These are phyloP conservation scores for Epistrophe eligans DNA, from an alignment of 2,888 invertebrate genomes.

Conservation along the genomic window DNA sequence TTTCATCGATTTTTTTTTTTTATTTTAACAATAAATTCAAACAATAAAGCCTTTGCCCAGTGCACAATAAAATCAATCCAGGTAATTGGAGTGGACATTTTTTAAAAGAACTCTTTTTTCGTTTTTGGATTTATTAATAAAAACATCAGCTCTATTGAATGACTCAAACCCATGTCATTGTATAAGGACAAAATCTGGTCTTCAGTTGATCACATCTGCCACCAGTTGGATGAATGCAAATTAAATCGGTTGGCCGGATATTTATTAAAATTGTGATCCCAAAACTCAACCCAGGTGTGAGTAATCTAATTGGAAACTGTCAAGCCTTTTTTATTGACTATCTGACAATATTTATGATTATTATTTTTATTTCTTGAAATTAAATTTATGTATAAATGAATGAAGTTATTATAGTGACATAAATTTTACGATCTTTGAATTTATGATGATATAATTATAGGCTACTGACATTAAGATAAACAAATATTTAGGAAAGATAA, in stretches of 20 bases:
- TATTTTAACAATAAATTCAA: not conserved
- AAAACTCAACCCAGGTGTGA: not conserved
- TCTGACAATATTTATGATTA: slow-evolving; percentile 41
- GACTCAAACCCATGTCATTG: not conserved
- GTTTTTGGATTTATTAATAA: not conserved
- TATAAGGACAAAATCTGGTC: not conserved
- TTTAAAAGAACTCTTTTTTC: no score
- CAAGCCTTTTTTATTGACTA: not conserved
- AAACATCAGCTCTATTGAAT: not conserved
- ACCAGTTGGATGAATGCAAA: not conserved
- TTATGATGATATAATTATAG: not conserved
- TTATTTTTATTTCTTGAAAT: slow-evolving; percentile 1
- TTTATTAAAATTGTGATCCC: slow-evolving; percentile 17
- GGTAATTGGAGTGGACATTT: no score
- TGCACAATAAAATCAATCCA: no score
- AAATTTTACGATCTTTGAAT: not conserved
- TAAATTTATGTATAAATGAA: not conserved
- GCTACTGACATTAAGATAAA: not conserved
- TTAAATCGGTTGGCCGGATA: not conserved
- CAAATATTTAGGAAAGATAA: not conserved
- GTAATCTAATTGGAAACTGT: slow-evolving; percentile 15
- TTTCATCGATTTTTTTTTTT: not conserved
- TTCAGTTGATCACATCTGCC: slow-evolving; percentile 1
- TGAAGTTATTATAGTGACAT: not conserved
- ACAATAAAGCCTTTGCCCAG: no score